Conservation (phyloP, 2,888 invertebrate genomes). For the Siphlonurus alternatus region DNA sequence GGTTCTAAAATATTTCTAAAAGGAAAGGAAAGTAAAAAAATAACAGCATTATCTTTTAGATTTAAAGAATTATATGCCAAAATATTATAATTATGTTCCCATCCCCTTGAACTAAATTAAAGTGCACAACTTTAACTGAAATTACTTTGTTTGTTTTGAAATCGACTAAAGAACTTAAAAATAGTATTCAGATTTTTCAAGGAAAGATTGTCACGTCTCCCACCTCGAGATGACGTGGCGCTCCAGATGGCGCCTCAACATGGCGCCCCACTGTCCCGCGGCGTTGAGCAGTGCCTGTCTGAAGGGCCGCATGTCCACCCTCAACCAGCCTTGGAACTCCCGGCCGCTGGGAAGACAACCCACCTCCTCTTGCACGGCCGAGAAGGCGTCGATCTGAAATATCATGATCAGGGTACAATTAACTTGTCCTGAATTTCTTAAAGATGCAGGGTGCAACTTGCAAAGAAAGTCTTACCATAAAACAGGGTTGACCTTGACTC, state of each 20-base stretch:
- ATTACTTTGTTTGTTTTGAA: no score
- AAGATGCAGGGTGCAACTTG: neutral
- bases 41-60: no score
- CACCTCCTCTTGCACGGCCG: constrained; percentile 59
- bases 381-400: constrained; percentile 60
- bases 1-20: no score
- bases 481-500: neutral
- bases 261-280: constrained; percentile 73
- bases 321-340: constrained; percentile 63
- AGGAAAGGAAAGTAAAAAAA: no score
- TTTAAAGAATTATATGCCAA: no score
- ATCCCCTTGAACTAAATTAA: no score
- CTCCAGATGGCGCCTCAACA: constrained; percentile 73
- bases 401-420: constrained; percentile 8
- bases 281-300: constrained; percentile 67
- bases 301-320: constrained; percentile 58
- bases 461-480: neutral
- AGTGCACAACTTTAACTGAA: no score
- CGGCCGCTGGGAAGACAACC: constrained; percentile 41
- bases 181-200: no score
- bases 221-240: constrained; percentile 59
- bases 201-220: no score
- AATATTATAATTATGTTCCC: no score
- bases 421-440: neutral
- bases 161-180: no score